Evolutionary conservation across 2,797 vertebrate species (phyloP).

Genomic region (Emys orbicularis): DNA sequence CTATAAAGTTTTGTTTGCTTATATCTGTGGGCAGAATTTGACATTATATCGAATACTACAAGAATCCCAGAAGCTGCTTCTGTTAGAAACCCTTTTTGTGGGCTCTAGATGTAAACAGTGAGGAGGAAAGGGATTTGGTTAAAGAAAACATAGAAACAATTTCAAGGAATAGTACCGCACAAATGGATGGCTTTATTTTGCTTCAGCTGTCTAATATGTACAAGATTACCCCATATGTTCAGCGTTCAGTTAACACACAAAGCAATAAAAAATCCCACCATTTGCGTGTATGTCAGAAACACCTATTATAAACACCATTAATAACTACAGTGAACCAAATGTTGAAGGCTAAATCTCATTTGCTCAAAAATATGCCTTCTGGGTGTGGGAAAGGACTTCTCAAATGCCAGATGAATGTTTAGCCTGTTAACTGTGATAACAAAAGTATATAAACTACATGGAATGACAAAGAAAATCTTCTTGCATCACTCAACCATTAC

Average conservation of each 20-base stretch:
- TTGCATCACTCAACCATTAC: not conserved
- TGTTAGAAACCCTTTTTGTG: not conserved
- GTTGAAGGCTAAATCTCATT: not conserved
- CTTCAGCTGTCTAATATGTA: not conserved
- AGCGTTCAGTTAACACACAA: not conserved
- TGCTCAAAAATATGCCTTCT: not conserved
- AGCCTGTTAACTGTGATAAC: not conserved
- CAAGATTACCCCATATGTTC: not conserved
- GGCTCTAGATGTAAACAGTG: not conserved
- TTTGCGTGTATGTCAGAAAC: not conserved
- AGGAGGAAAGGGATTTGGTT: not conserved
- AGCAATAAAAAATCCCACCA: not conserved
- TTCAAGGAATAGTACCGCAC: rapidly evolving
- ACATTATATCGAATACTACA: not conserved
- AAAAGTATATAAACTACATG: not conserved
- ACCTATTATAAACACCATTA: not conserved
- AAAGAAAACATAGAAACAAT: not conserved
- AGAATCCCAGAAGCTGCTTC: not conserved
- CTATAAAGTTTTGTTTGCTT: not conserved
- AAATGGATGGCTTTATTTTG: not conserved
- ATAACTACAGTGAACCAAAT: not conserved
- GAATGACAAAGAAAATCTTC: not conserved
- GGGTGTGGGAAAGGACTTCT: not conserved
- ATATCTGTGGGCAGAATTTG: not conserved
- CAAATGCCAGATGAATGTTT: not conserved